Percentiles rank a stretch among this genome's conserved stretches.
Evolutionary conservation across 2,797 vertebrate genomes (phyloP).

Genomic region (Sebastes itinus): DNA sequence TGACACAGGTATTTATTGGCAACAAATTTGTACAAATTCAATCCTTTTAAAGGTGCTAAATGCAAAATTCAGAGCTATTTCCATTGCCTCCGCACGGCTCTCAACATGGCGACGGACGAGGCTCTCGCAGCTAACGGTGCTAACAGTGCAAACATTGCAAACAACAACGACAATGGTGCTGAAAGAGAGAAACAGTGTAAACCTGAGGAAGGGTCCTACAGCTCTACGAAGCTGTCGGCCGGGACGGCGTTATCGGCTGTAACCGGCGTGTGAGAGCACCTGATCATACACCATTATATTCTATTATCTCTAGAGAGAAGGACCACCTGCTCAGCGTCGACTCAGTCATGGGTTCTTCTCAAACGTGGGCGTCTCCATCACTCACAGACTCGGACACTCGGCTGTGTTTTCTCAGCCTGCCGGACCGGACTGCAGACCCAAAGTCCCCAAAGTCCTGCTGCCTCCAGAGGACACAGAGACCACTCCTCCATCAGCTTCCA

Average conservation of each 20-base stretch:
- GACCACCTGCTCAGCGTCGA: conserved; percentile 36
- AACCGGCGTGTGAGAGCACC: accelerated
- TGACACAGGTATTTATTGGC: neutral
- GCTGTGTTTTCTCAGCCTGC: conserved; percentile 52
- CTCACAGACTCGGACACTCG: conserved; percentile 65
- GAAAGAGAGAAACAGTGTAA: no score
- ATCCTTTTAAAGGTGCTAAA: neutral
- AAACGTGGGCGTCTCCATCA: conserved; percentile 60
- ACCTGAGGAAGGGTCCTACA: accelerated
- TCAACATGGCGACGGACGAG: neutral
- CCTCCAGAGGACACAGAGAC: conserved; percentile 49
- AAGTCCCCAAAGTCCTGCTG: conserved; percentile 1
- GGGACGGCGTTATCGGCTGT: no score
- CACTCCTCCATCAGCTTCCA: conserved; percentile 72
- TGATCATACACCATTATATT: neutral
- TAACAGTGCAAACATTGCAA: accelerated
- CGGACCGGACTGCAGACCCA: neutral
- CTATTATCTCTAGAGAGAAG: conserved; percentile 25
- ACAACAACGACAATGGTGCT: no score
- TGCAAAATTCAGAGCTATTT: neutral
- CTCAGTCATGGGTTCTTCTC: conserved; percentile 79
- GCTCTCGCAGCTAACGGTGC: neutral
- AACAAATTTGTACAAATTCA: neutral
- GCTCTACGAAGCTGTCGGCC: no score
- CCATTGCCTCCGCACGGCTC: neutral